These are phyloP conservation scores for Bombus huntii DNA, from an alignment of 1,140 invertebrate genomes.

Conservation along the genomic window DNA sequence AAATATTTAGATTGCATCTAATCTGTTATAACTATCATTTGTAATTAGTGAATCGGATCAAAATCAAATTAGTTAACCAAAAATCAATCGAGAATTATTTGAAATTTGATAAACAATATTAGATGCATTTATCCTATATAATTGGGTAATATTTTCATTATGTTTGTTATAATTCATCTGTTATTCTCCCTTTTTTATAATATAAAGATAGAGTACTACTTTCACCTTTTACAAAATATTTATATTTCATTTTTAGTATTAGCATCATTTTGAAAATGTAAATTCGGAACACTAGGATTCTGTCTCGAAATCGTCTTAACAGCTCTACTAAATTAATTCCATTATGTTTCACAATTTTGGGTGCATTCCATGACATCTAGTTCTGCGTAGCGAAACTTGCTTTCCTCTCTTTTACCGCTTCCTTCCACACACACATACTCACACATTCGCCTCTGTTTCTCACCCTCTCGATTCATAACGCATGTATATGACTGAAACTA, in stretches of 20 bases:
- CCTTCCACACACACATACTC: too few relatives aligned
- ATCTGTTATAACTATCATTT: too few relatives aligned
- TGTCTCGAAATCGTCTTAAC: conserved; percentile 47
- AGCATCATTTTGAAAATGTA: neutral
- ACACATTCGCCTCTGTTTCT: neutral
- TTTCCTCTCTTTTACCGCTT: neutral
- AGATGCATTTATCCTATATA: neutral
- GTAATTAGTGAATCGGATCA: too few relatives aligned
- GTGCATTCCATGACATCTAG: conserved; percentile 48
- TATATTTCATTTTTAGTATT: neutral
- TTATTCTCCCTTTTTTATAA: neutral
- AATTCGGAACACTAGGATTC: conserved; percentile 7
- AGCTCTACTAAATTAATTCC: conserved; percentile 61
- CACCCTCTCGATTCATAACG: neutral
- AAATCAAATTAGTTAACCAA: too few relatives aligned
- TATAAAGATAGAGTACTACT: neutral
- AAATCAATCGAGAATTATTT: too few relatives aligned
- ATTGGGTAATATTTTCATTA: too few relatives aligned
- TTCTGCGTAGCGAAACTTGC: conserved; percentile 6
- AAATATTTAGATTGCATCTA: too few relatives aligned
- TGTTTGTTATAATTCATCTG: too few relatives aligned
- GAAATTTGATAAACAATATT: neutral
- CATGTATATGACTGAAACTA: conserved; percentile 25
- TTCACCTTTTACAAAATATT: neutral
- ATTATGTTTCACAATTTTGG: conserved; percentile 64